These are phyloP conservation scores for Acronicta psi DNA, from an alignment of 2,888 invertebrate species.

Conservation along the genomic window DNA sequence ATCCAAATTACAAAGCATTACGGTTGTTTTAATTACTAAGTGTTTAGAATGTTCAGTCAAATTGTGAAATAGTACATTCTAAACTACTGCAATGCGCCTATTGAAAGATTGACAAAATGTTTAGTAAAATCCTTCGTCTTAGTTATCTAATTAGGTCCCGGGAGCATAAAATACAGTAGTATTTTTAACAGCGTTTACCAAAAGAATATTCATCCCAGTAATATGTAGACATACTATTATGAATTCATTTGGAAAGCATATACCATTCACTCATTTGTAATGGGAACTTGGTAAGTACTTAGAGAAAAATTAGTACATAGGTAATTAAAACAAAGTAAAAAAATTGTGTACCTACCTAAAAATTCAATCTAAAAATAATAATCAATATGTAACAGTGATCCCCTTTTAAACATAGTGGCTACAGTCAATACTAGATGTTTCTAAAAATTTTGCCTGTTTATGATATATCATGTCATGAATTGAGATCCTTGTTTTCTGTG, in stretches of 20 bases:
- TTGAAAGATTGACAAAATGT: constrained; percentile 1
- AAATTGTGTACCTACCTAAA: too few species aligned
- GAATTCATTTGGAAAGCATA: too few species aligned
- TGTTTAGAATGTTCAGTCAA: background rate
- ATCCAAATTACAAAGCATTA: constrained; percentile 21
- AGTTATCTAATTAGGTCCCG: constrained; percentile 46
- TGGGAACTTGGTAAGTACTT: too few species aligned
- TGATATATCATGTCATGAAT: constrained; percentile 28
- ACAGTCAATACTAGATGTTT: constrained; percentile 18
- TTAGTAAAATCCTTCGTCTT: constrained; percentile 6
- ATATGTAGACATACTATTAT: too few species aligned
- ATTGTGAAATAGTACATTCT: constrained; percentile 6
- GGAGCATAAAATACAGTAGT: constrained; percentile 12
- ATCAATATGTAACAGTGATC: too few species aligned
- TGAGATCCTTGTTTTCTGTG: constrained; percentile 59
- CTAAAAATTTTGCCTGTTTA: constrained; percentile 35
- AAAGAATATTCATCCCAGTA: too few species aligned
- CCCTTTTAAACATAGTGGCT: too few species aligned
- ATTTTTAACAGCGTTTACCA: background rate
- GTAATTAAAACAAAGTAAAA: too few species aligned
- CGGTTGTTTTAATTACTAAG: constrained; percentile 12
- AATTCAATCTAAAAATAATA: too few species aligned
- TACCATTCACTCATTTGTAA: too few species aligned
- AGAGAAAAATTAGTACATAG: too few species aligned
- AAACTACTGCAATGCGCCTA: constrained; percentile 42